Conservation (phyloP, 2,888 invertebrate species). For the Pyrrhosoma nymphula region DNA sequence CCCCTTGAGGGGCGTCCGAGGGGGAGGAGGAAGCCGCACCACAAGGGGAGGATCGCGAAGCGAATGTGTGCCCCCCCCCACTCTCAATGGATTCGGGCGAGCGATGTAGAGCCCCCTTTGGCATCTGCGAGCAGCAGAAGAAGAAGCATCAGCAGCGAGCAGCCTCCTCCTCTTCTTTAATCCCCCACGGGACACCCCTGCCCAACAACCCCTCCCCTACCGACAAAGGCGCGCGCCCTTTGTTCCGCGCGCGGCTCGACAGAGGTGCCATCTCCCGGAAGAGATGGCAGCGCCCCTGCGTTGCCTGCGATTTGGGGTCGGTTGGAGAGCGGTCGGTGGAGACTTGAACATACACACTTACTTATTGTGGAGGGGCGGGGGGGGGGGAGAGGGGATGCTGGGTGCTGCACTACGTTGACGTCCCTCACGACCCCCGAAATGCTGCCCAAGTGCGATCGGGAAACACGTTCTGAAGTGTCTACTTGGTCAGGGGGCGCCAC, state of each 20-base stretch:
- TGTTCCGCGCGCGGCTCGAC: not conserved
- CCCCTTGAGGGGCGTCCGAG: conserved; percentile 31
- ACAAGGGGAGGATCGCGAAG: not conserved
- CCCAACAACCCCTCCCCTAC: not conserved
- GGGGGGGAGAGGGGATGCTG: not conserved
- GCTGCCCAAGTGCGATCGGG: too few species aligned
- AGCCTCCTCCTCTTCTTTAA: not conserved
- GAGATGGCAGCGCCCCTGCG: too few species aligned
- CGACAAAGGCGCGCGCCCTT: not conserved
- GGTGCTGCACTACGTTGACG: not conserved
- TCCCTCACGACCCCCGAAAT: too few species aligned
- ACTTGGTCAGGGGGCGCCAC: too few species aligned
- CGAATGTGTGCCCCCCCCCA: not conserved
- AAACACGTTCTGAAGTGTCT: too few species aligned
- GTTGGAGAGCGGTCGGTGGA: not conserved
- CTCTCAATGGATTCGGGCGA: not conserved
- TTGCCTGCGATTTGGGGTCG: not conserved
- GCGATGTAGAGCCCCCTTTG: too few species aligned
- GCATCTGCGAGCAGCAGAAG: not conserved
- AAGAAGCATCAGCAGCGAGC: too few species aligned
- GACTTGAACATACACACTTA: not conserved
- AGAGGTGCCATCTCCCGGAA: conserved; percentile 59
- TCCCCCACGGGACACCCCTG: not conserved
- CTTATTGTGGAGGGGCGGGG: not conserved
- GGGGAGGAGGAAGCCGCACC: not conserved